Evolutionary conservation across 2,113 vertebrate genomes (phyloP).

Genomic region (Leucosticte australis): DNA sequence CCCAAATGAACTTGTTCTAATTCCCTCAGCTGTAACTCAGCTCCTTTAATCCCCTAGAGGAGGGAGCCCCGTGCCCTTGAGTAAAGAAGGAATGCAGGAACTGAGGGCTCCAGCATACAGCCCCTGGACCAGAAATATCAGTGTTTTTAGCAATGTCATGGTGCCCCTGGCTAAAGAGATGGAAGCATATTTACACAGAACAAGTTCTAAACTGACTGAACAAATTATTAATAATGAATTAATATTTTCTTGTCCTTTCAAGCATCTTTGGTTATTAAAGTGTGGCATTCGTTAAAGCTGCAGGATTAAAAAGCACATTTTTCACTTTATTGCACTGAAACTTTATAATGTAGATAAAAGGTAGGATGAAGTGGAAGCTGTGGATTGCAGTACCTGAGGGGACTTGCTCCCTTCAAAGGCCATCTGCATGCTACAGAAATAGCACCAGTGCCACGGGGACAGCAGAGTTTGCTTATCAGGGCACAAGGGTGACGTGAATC

Average conservation of each 20-base stretch:
- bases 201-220: not conserved
- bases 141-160: not conserved
- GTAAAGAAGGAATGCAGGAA: accelerated
- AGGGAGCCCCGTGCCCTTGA: accelerated
- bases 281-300: not conserved
- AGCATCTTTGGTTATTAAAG: not conserved
- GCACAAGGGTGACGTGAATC: accelerated
- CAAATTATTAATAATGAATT: not conserved
- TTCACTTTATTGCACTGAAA: not conserved
- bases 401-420: not conserved
- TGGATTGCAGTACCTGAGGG: not conserved
- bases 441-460: not conserved
- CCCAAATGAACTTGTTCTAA: not conserved
- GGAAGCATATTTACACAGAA: not conserved
- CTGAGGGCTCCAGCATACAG: not conserved
- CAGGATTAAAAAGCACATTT: not conserved
- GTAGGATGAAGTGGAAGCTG: not conserved
- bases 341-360: not conserved
- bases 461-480: not conserved
- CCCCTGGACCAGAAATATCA: not conserved
- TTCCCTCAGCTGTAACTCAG: not conserved
- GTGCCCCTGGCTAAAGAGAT: not conserved
- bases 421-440: not conserved
- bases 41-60: accelerated
- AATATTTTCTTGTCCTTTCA: not conserved